Evolutionary conservation across 2,113 vertebrate genomes (phyloP), one percentile per base, ranked within the genome.

Genomic region (Psilopogon haemacephalus): DNA sequence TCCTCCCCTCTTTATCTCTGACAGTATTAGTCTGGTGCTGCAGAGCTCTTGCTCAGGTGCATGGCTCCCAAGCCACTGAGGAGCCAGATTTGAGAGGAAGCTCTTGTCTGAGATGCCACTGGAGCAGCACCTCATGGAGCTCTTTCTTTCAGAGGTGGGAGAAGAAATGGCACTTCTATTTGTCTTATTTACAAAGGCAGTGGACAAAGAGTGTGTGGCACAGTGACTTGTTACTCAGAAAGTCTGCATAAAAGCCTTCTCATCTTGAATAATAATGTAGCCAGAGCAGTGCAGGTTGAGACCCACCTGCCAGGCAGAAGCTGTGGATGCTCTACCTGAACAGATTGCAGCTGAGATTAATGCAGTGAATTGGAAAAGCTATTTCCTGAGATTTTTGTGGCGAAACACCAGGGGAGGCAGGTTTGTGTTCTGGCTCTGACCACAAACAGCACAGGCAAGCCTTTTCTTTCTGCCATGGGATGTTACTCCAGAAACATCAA

Each of bases 31-130:
- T 8, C 63, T 68, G 48, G 37, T 44, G 40, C 33, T 62, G 37
- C 56, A 63, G 80, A 63, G 40, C 35, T 38, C 33, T 26, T 15
- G 23, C 35, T 30, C 52, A 35, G 63, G 37, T 26, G 35, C 63
- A 74, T 1, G 0, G 52, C 28, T 83, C 79, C 69, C 19, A 5
- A 28, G 1, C 10, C 10, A 0, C 18, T 56, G 44, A 17, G 33
- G 17, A 69, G 35, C 50, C 75, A 70, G 18, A 33, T 52, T 27
- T 38, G 33, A 32, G 42, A 8, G 50, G 58, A 58, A 24, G 2
- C 60, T 56, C 48, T 44, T 6, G 1, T 28, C 44, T 62, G 64
- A 81, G 73, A 32, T 63, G 71, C 21, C 38, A 44, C 72, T 71
- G 0, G 1, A 90, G 40, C 19, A 72, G 42, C 67, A 79, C 20